Percentiles rank a stretch among this genome's conserved stretches.
Evolutionary conservation across 64 coral and sea anemone genomes (phyloP).

Genomic region (Dendrophyllia cribrosa): DNA sequence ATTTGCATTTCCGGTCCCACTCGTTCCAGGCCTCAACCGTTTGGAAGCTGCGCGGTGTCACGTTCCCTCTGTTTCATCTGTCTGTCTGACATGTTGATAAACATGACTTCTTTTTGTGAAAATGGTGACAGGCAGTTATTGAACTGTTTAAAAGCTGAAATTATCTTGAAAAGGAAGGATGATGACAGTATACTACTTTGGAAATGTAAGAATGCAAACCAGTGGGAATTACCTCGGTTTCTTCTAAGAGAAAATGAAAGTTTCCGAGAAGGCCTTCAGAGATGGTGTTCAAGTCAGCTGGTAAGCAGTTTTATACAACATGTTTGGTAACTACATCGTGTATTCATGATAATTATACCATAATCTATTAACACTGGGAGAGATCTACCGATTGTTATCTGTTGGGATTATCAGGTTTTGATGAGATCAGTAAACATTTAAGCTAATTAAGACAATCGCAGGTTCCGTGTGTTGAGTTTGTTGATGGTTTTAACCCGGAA

Average conservation of each 20-base stretch:
- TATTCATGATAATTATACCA: neutral
- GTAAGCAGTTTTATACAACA: neutral
- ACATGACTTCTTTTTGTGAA: conserved; percentile 12
- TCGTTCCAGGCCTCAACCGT: conserved; percentile 23
- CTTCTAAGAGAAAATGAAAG: conserved; percentile 27
- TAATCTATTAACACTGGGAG: no score
- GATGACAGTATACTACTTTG: conserved; percentile 50
- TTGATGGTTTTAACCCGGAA: no score
- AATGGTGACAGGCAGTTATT: neutral
- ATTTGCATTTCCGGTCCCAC: neutral
- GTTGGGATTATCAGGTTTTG: no score
- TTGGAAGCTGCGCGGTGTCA: neutral
- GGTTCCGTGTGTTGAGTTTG: no score
- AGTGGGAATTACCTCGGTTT: conserved; percentile 52
- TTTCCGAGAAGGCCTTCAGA: conserved; percentile 32
- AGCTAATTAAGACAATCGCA: no score
- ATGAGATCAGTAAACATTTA: no score
- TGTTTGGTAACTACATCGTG: no score
- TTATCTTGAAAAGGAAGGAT: conserved; percentile 44
- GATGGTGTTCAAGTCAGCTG: conserved; percentile 43
- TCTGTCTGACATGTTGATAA: neutral
- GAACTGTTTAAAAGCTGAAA: conserved; percentile 14
- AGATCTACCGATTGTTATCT: no score
- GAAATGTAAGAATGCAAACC: neutral
- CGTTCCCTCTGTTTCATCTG: no score